Percentiles rank a stretch among this genome's conserved stretches.
These are phyloP conservation scores for Lasioglossum pauxillum DNA, from an alignment of 2,888 invertebrate species.

Conservation along the genomic window DNA sequence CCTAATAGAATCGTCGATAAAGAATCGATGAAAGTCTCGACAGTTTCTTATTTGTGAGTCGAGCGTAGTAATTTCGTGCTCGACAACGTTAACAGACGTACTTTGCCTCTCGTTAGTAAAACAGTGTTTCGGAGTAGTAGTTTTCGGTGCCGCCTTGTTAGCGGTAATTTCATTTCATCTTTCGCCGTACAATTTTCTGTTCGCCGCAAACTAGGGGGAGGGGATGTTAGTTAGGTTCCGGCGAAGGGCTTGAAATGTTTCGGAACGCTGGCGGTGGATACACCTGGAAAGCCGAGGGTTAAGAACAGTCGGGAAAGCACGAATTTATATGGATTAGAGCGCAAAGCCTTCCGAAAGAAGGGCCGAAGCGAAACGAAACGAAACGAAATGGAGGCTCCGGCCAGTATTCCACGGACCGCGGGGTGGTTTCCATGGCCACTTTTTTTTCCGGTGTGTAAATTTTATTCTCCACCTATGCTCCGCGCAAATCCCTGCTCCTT, in stretches of 20 bases:
- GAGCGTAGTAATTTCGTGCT: not conserved
- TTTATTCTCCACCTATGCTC: constrained; percentile 51
- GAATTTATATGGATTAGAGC: constrained; percentile 51
- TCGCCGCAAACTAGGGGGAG: not conserved
- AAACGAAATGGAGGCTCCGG: not conserved
- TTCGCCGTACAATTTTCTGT: not conserved
- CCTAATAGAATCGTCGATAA: too few relatives aligned
- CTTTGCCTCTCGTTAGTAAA: not conserved
- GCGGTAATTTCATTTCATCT: constrained; percentile 11
- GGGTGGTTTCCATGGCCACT: not conserved
- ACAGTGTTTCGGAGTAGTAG: not conserved
- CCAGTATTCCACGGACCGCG: not conserved
- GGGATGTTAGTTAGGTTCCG: not conserved
- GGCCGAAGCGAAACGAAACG: not conserved
- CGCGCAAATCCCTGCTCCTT: constrained; percentile 46
- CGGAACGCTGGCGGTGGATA: not conserved
- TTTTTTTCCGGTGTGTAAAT: constrained; percentile 38
- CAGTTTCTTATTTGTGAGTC: not conserved
- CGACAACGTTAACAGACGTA: not conserved
- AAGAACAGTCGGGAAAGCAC: constrained; percentile 5
- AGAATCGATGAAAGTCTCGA: not conserved
- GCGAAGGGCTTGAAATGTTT: constrained; percentile 8
- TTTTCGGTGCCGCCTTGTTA: not conserved
- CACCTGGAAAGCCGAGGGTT: not conserved
- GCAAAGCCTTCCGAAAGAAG: constrained; percentile 1